Percentiles rank a stretch among this genome's conserved stretches.
phyloP scores from a whole-genome alignment of 2,797 vertebrate genomes.

The Typhlichthys eigenmanni region DNA sequence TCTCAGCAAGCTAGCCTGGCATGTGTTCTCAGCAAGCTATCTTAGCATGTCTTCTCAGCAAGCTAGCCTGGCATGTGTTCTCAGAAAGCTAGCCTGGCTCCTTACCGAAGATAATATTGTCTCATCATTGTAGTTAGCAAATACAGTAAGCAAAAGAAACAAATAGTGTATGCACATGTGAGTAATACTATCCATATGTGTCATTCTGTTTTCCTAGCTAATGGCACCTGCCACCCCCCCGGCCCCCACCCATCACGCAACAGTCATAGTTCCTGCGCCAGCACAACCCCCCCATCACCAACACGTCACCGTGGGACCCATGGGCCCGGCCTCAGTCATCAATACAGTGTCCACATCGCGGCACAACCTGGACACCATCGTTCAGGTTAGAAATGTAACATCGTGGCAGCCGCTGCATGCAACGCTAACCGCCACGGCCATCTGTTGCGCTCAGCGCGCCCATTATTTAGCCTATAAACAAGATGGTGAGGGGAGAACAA shows the following conservation, averaged over 20 bases:
- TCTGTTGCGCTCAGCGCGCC: no score
- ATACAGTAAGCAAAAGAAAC: no score
- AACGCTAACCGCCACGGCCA: no score
- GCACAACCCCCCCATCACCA: constrained; percentile 84
- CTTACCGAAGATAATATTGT: constrained; percentile 43
- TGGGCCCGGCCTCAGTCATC: constrained; percentile 94
- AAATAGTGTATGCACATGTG: neutral
- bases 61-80: no score
- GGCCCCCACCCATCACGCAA: constrained; percentile 94
- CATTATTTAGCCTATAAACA: no score
- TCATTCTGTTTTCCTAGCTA: constrained; percentile 72
- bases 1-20: constrained; percentile 13
- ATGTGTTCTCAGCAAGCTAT: no score
- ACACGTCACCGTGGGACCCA: constrained; percentile 96
- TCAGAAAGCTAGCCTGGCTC: constrained; percentile 1
- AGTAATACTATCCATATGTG: neutral
- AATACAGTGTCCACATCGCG: constrained; percentile 95
- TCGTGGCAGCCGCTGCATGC: no score
- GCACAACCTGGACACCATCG: constrained; percentile 98
- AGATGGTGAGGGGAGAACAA: no score
- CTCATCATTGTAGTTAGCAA: no score
- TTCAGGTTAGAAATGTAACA: constrained; percentile 83
- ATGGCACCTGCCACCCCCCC: constrained; percentile 83
- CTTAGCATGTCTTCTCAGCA: no score
- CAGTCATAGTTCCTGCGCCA: constrained; percentile 94